Percentiles rank a stretch among this genome's conserved stretches.
Conservation (phyloP, 1,140 invertebrate genomes). For the Aphaenogaster rudis region DNA sequence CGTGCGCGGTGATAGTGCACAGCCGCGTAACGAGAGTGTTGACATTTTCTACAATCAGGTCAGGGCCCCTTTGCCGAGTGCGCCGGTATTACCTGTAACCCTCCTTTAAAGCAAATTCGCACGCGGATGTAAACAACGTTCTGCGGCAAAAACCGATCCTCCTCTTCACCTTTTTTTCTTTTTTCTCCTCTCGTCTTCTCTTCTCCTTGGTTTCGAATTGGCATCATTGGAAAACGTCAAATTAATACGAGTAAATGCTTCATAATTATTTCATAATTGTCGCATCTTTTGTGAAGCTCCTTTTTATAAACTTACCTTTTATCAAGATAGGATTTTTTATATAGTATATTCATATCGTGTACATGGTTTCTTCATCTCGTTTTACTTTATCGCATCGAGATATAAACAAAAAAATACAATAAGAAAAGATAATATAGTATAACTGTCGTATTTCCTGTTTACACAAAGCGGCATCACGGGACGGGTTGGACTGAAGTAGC, state of each 20-base stretch:
- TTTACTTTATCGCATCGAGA: background rate
- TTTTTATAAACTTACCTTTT: background rate
- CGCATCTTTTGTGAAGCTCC: background rate
- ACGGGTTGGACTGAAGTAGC: background rate
- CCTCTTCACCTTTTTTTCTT: slow-evolving; percentile 14
- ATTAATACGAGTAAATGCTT: background rate
- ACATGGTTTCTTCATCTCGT: background rate
- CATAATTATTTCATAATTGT: background rate
- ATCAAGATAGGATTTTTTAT: background rate
- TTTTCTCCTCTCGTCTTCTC: background rate
- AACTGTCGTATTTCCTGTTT: background rate
- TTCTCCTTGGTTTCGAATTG: background rate
- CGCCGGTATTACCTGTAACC: slow-evolving; percentile 80
- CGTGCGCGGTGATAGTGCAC: slow-evolving; percentile 74
- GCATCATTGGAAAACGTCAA: background rate
- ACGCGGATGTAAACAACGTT: slow-evolving; percentile 64
- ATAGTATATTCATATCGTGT: background rate
- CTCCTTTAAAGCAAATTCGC: slow-evolving; percentile 78
- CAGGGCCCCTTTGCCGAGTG: slow-evolving; percentile 80
- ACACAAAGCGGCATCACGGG: background rate
- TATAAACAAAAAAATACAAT: background rate
- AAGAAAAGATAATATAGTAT: background rate
- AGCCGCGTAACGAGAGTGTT: slow-evolving; percentile 83
- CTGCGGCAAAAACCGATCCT: slow-evolving; percentile 43
- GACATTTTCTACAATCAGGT: slow-evolving; percentile 87